These are phyloP conservation scores for Caretta caretta DNA, from an alignment of 2,113 vertebrate species.

Conservation along the genomic window DNA sequence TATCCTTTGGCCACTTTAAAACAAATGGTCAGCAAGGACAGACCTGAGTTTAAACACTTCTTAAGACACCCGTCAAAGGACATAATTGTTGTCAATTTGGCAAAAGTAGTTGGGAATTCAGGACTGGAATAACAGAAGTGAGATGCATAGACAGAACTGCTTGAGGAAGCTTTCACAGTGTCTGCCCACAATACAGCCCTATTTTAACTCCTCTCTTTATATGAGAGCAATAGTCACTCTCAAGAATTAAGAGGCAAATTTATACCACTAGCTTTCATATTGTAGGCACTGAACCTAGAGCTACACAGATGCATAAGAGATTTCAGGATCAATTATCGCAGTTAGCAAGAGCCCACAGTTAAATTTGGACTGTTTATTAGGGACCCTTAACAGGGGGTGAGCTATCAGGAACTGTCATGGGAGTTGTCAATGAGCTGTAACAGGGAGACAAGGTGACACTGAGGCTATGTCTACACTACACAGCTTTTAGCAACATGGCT, in stretches of 20 bases:
- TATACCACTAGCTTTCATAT: neutral
- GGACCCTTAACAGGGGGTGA: neutral
- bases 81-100: neutral
- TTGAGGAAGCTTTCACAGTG: neutral
- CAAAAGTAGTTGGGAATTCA: neutral
- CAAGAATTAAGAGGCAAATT: neutral
- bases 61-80: neutral
- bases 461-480: too few species aligned
- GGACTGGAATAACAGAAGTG: neutral
- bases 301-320: neutral
- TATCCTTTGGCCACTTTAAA: neutral
- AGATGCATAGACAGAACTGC: neutral
- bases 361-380: neutral
- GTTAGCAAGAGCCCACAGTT: neutral
- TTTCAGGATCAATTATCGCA: neutral
- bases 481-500: too few species aligned
- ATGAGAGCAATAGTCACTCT: neutral
- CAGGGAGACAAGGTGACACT: neutral
- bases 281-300: neutral
- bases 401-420: neutral
- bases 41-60: neutral
- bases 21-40: neutral
- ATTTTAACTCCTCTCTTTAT: neutral
- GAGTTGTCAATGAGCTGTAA: neutral
- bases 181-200: neutral